Evolutionary conservation across 2,113 vertebrate genomes (phyloP).

Genomic region (Carollia perspicillata): DNA sequence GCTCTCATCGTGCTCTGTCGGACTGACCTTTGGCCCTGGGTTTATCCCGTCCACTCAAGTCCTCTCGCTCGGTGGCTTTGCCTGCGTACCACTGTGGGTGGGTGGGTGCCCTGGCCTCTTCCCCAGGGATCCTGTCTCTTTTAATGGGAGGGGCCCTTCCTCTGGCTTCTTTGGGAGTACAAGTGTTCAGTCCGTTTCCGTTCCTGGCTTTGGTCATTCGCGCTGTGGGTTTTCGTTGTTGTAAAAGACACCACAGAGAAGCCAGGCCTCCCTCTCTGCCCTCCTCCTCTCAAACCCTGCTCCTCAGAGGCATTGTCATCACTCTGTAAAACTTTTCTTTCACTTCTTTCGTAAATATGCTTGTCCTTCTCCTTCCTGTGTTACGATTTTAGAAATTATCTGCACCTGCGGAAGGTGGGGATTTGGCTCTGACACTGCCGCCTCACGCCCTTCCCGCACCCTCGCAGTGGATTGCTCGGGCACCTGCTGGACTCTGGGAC

Average conservation of each 20-base stretch:
- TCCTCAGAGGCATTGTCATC: background rate
- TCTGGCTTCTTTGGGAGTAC: background rate
- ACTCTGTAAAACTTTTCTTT: background rate
- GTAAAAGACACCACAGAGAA: rapidly evolving
- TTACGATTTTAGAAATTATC: background rate
- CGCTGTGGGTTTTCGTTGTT: background rate
- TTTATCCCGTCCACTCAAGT: too few relatives aligned
- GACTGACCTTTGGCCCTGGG: background rate
- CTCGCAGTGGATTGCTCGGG: background rate
- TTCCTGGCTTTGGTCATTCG: background rate
- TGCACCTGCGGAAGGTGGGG: background rate
- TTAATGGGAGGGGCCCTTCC: too few relatives aligned
- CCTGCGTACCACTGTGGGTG: background rate
- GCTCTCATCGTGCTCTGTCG: background rate
- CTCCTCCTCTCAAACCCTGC: background rate
- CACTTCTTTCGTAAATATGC: background rate
- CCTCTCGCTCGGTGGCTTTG: background rate
- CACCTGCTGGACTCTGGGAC: background rate
- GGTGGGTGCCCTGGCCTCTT: background rate
- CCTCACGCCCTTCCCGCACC: background rate
- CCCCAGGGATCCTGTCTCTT: too few relatives aligned
- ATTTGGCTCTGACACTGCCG: rapidly evolving
- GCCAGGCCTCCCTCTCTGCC: rapidly evolving
- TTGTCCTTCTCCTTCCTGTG: too few relatives aligned
- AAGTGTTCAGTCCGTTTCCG: too few relatives aligned